phyloP scores from a whole-genome alignment of 2,888 invertebrate genomes.

The Cephus pygmeus region DNA sequence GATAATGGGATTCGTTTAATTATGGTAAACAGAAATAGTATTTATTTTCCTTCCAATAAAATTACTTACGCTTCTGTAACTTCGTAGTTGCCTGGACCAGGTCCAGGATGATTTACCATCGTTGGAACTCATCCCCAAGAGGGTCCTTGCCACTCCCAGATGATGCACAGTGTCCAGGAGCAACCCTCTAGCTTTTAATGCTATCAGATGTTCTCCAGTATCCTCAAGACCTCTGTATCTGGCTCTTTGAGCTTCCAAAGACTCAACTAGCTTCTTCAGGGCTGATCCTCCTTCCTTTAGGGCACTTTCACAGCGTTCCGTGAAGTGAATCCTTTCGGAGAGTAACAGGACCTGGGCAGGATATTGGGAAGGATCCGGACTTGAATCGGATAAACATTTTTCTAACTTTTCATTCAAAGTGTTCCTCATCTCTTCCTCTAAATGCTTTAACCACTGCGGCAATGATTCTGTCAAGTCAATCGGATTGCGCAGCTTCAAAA shows the following conservation, averaged over 20 bases:
- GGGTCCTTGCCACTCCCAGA: conserved; percentile 81
- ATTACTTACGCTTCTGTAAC: conserved; percentile 48
- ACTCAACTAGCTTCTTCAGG: conserved; percentile 66
- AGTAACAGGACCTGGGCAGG: conserved; percentile 59
- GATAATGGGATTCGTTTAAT: conserved; percentile 59
- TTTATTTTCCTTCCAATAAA: background rate
- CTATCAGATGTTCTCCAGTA: conserved; percentile 70
- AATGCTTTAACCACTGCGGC: conserved; percentile 80
- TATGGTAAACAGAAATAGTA: conserved; percentile 64
- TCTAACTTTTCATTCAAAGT: conserved; percentile 52
- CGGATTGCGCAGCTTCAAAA: conserved; percentile 68
- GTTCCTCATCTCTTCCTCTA: conserved; percentile 85
- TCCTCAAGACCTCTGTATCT: conserved; percentile 69
- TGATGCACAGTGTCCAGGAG: conserved; percentile 95
- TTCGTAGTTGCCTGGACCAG: conserved; percentile 94
- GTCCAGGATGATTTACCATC: conserved; percentile 73
- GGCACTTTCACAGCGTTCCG: conserved; percentile 57
- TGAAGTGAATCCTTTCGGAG: conserved; percentile 55
- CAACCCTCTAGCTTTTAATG: conserved; percentile 90
- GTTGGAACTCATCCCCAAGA: conserved; percentile 69
- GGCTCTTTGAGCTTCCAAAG: conserved; percentile 68
- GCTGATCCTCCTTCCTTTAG: conserved; percentile 49
- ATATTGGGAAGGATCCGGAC: conserved; percentile 52
- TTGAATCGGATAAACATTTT: conserved; percentile 51
- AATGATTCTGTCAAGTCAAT: conserved; percentile 54